Base-by-base conservation (phyloP, 1,140 invertebrate genomes). In the Telenomus remus region DNA sequence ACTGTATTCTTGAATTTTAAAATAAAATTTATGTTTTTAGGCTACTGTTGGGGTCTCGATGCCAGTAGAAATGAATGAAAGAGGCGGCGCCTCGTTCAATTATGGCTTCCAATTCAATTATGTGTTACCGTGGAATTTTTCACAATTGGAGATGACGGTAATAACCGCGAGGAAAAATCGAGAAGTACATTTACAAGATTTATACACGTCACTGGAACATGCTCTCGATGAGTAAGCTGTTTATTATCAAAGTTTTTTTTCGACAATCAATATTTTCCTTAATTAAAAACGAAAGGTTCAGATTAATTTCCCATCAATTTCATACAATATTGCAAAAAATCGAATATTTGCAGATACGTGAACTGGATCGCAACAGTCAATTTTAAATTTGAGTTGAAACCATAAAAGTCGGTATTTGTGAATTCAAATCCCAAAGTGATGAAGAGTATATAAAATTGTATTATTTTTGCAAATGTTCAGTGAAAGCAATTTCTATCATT, bases 71-170 rank as follows among this genome's bases (percentile, higher is more conserved):
- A 84, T 80, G 80, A 80, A 57, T 75, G 82, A 85, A 69, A 80
- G 66, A 35, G 87, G 87, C 10, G 77, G 79, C 34, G 16, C 87
- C 27, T 79, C 72, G 33, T 86, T 83, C 73, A 79, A 79, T 33
- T 69, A 69, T 8, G 86, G 80, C 46, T 87, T 82, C 79, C 87
- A 88, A 82, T 82, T 88, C 78, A 87, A 88, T 79, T 88, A 83
- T 69, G 71, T 19, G 9, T 69, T 88, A 64, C 86, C 87, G 14
- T 84, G 78, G 79, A 88, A 88, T 80, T 50, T 80, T 76, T 84
- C 82, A 68, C 82, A 88, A 74, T 80, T 88, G 11, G 81, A 84
- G 57, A 71, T 83, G 37, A 81, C 75, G 42, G 71, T 85, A 15
- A 60, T 86, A 61, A 74, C 81, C 8, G 71, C 79, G 19, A 82